Base-by-base conservation (phyloP, 2,888 invertebrate genomes). In the Electrophaes corylata region DNA sequence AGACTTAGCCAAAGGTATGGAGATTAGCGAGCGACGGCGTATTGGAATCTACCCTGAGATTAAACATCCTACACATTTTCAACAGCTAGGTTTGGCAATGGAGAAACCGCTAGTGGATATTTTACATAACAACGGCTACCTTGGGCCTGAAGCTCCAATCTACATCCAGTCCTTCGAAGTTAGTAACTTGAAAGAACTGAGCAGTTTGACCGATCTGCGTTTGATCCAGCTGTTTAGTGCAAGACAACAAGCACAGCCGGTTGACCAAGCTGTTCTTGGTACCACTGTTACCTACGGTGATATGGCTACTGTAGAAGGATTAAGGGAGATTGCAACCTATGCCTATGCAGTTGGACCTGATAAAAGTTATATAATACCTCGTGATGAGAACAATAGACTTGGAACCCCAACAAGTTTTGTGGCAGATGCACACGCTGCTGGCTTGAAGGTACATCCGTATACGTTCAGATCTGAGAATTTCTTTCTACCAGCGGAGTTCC, bases 81-180 rank as follows among this genome's bases (percentile, higher is more conserved):
- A 84, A 66, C 70, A 63, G 1, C 61, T 88, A 4, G 85, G 81
- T 3, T 67, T 91, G 23, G 72, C 84, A 2, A 86, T 91, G 85
- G 91, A 91, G 65, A 65, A 67, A 40, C 75, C 78, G 1, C 62
- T 91, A 8, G 87, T 89, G 0, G 81, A 88, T 12, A 74, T 79
- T 33, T 76, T 91, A 2, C 84, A 86, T 61, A 73, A 50, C 12
- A 90, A 89, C 51, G 86, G 87, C 5, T 91, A 90, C 61, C 43
- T 57, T 4, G 83, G 84, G 5, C 64, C 73, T 4, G 64, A 78
- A 49, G 79, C 86, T 14, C 84, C 87, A 1, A 78, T 85, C 46
- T 89, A 85, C 55, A 89, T 91, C 37, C 91, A 91, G 62, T 91
- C 91, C 0, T 90, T 91, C 68, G 91, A 91, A 76, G 81, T 90